Conservation (phyloP, 1,140 invertebrate genomes). For the Drosophila teissieri region DNA sequence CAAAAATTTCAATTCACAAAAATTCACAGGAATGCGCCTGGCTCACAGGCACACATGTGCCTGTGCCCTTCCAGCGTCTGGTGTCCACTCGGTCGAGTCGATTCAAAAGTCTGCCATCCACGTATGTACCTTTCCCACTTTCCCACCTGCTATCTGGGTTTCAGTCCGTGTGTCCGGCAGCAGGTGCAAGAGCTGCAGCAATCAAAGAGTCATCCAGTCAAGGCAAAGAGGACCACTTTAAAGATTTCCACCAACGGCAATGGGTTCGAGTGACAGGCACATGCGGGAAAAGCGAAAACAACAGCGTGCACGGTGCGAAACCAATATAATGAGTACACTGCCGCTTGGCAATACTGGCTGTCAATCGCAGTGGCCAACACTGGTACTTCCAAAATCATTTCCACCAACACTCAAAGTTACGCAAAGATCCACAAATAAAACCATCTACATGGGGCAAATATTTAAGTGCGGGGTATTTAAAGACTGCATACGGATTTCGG, state of each 20-base stretch:
- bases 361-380: neutral
- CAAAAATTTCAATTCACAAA: slow-evolving; percentile 82
- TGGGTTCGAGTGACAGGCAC: neutral
- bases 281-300: neutral
- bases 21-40: slow-evolving; percentile 71
- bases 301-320: neutral
- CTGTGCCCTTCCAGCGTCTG: slow-evolving; percentile 15
- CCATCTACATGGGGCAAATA: no score
- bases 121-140: neutral
- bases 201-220: slow-evolving; percentile 38
- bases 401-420: neutral
- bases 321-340: neutral
- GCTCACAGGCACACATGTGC: slow-evolving; percentile 32
- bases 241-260: neutral
- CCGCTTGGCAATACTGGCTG: neutral
- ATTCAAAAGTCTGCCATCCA: slow-evolving; percentile 26
- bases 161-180: slow-evolving; percentile 17
- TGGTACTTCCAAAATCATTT: neutral
- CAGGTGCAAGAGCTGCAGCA: slow-evolving; percentile 32
- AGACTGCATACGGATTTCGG: neutral
- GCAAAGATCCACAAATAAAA: neutral
- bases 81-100: slow-evolving; percentile 4
- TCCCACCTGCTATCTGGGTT: neutral
- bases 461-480: neutral
- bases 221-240: slow-evolving; percentile 1